Conservation (phyloP, 2,797 vertebrate genomes). For the Microcaecilia unicolor region DNA sequence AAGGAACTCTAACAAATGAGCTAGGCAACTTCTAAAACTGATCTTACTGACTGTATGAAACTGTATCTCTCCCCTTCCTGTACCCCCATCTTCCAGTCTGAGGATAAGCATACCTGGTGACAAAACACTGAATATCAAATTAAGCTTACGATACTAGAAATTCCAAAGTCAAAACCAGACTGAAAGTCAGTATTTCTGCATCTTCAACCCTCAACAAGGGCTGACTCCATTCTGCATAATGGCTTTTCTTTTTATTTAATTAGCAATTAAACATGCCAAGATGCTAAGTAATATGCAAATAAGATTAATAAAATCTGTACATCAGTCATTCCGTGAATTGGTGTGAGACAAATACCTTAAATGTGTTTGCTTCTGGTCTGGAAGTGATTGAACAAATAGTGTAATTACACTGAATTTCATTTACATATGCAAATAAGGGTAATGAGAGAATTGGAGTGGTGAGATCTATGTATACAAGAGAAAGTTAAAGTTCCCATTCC, state of each 20-base stretch:
- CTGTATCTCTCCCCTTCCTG: not conserved
- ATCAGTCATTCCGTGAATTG: not conserved
- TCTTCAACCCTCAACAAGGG: not conserved
- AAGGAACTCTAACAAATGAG: slow-evolving; percentile 1
- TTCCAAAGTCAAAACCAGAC: not conserved
- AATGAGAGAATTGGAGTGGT: not conserved
- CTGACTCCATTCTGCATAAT: not conserved
- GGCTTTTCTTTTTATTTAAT: slow-evolving; percentile 1
- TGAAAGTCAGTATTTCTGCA: slow-evolving; percentile 2
- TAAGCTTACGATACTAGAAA: slow-evolving; percentile 8
- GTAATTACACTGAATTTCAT: not conserved
- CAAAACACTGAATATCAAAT: slow-evolving; percentile 7
- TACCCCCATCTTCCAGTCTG: too few relatives aligned
- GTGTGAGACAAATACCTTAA: not conserved
- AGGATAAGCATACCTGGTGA: slow-evolving; percentile 2
- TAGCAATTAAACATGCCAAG: slow-evolving; percentile 3
- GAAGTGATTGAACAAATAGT: not conserved
- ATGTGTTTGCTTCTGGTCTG: not conserved
- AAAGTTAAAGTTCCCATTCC: too few relatives aligned
- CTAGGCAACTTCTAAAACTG: slow-evolving; percentile 11
- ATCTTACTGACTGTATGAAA: slow-evolving; percentile 7
- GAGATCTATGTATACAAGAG: too few relatives aligned
- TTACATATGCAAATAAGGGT: not conserved
- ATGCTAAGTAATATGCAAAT: slow-evolving; percentile 5
- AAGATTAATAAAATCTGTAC: slow-evolving; percentile 2